Evolutionary conservation across 1,140 invertebrate species (phyloP).

Genomic region (Calephelis virginiensis): DNA sequence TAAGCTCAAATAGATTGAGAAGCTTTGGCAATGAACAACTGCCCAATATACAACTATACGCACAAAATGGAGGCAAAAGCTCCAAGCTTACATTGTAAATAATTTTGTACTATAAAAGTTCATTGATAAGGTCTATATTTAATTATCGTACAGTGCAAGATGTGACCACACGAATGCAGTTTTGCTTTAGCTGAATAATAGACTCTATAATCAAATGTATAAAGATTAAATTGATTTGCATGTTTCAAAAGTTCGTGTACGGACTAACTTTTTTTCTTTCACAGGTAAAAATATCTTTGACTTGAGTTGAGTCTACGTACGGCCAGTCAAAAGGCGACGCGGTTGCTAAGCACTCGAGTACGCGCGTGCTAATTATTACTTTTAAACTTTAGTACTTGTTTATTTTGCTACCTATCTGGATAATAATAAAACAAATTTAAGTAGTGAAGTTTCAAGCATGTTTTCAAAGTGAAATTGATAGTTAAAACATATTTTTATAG

Average conservation of each 20-base stretch:
- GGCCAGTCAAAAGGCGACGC: constrained; percentile 63
- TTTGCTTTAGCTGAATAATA: constrained; percentile 18
- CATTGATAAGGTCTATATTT: constrained; percentile 26
- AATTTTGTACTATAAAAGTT: constrained; percentile 29
- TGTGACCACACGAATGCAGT: constrained; percentile 40
- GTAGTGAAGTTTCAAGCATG: constrained; percentile 10
- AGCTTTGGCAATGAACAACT: constrained; percentile 57
- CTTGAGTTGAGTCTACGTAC: constrained; percentile 39
- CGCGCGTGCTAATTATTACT: constrained; percentile 22
- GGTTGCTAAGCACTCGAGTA: constrained; percentile 39
- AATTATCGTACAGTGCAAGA: constrained; percentile 7
- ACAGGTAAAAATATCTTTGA: constrained; percentile 73
- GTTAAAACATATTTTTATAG: constrained; percentile 9
- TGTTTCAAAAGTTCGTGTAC: constrained; percentile 39
- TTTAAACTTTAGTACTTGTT: constrained; percentile 24
- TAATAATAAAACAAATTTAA: background rate
- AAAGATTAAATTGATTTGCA: constrained; percentile 28
- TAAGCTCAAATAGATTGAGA: constrained; percentile 50
- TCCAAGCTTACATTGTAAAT: constrained; percentile 28
- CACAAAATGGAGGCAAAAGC: constrained; percentile 45
- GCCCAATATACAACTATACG: constrained; percentile 57
- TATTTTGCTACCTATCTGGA: constrained; percentile 2
- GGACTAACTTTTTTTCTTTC: constrained; percentile 64
- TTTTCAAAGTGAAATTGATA: constrained; percentile 18
- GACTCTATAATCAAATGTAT: background rate